Percentiles rank a stretch among this genome's conserved stretches.
These are phyloP conservation scores for Polyommatus icarus DNA, from an alignment of 2,888 invertebrate genomes.

Conservation along the genomic window DNA sequence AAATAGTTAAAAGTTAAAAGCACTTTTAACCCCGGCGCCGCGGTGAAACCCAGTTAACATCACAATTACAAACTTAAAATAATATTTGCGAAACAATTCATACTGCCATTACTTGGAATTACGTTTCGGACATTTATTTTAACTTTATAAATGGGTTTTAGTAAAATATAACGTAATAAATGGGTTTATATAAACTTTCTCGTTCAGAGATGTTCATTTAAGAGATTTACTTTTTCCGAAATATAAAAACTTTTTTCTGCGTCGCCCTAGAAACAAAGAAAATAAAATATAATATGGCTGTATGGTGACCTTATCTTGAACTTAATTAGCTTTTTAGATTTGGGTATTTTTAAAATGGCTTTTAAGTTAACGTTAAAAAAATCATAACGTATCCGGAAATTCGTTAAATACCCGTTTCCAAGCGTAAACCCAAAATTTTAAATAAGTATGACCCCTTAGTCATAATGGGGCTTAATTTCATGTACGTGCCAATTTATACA, in stretches of 20 bases:
- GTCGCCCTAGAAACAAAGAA: not conserved
- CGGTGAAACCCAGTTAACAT: not conserved
- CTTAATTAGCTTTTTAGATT: too few relatives aligned
- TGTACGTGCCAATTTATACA: too few relatives aligned
- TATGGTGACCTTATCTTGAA: too few relatives aligned
- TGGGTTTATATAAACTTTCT: constrained; percentile 2
- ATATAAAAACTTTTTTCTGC: not conserved
- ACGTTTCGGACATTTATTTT: not conserved
- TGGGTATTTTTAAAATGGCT: too few relatives aligned
- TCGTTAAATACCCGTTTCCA: too few relatives aligned
- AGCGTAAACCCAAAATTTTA: too few relatives aligned
- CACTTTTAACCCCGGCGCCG: not conserved
- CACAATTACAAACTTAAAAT: constrained; percentile 8
- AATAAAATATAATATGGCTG: too few relatives aligned
- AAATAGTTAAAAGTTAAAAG: not conserved
- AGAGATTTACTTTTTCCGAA: too few relatives aligned
- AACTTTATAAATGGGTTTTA: constrained; percentile 1
- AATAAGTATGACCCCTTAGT: too few relatives aligned
- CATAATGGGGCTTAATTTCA: too few relatives aligned
- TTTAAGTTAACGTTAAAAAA: too few relatives aligned
- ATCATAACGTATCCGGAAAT: too few relatives aligned
- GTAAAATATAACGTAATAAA: not conserved
- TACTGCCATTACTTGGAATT: constrained; percentile 9
- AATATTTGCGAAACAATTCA: constrained; percentile 16
- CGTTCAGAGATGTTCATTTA: not conserved